A percentile compares a stretch with the other conserved stretches of the same genome.
phyloP scores from a whole-genome alignment of 2,113 vertebrate genomes.

The Synchiropus splendidus region DNA sequence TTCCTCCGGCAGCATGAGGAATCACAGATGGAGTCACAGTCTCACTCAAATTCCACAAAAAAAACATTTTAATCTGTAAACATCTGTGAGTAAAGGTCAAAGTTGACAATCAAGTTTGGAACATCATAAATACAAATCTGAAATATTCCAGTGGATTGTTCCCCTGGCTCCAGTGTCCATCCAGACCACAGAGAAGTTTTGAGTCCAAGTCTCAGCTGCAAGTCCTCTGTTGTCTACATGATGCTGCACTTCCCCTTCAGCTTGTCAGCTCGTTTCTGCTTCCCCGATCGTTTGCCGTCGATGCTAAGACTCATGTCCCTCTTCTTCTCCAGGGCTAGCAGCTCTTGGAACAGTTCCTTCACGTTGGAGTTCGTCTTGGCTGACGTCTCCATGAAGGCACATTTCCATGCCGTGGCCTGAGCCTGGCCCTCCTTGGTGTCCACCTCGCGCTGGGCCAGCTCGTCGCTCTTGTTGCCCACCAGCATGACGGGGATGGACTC shows the following conservation, averaged over 20 bases:
- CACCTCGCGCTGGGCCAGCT: slow-evolving; percentile 83
- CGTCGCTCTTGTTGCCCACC: slow-evolving; percentile 95
- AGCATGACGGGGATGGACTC: slow-evolving; percentile 94
- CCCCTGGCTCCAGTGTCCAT: no score
- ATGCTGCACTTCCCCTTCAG: slow-evolving; percentile 90
- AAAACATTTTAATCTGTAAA: no score
- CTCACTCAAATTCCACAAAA: no score
- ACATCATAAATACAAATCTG: no score
- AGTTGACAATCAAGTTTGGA: no score
- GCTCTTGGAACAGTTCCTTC: slow-evolving; percentile 96
- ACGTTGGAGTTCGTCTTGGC: slow-evolving; percentile 99
- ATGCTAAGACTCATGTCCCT: slow-evolving; percentile 90
- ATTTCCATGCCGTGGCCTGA: slow-evolving; percentile 88
- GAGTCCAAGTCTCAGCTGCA: no score
- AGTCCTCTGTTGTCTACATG: slow-evolving; percentile 67
- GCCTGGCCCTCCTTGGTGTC: slow-evolving; percentile 85
- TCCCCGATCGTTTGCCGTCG: slow-evolving; percentile 83
- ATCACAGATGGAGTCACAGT: no score
- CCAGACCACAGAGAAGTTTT: no score
- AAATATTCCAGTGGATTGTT: no score
- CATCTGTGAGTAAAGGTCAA: no score
- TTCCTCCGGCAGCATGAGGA: no score
- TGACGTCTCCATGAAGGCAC: slow-evolving; percentile 97
- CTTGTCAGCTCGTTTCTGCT: slow-evolving; percentile 90
- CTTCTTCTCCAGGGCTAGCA: slow-evolving; percentile 91